These are phyloP conservation scores for Neopipo cinnamomea DNA, from an alignment of 2,113 vertebrate genomes.

Conservation along the genomic window DNA sequence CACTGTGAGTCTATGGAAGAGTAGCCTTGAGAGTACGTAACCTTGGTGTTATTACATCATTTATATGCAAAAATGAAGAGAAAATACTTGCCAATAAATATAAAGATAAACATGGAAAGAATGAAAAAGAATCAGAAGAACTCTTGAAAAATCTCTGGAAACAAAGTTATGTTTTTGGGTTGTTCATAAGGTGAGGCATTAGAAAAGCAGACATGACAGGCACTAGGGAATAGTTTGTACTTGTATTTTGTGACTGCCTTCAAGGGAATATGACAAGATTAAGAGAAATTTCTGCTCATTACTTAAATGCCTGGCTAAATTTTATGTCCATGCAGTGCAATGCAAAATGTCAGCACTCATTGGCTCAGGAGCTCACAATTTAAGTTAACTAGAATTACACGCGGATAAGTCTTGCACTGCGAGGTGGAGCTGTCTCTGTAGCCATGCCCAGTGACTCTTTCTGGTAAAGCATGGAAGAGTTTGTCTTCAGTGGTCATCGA, in stretches of 20 bases:
- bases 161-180: background rate
- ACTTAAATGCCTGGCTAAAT: background rate
- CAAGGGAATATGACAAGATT: background rate
- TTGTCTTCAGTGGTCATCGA: background rate
- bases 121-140: background rate
- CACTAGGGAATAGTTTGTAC: background rate
- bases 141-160: background rate
- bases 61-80: background rate
- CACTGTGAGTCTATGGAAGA: background rate
- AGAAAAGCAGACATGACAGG: background rate
- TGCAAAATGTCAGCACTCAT: background rate
- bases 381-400: background rate
- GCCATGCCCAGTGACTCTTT: background rate
- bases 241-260: background rate
- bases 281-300: background rate
- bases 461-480: background rate
- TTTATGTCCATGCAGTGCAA: rapidly evolving
- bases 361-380: background rate
- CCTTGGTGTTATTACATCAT: background rate
- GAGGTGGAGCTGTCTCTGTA: background rate
- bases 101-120: background rate
- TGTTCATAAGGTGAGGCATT: background rate
- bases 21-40: background rate
- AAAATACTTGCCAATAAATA: background rate
- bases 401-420: background rate